Evolutionary conservation across 2,888 invertebrate species (phyloP), one percentile per base, ranked within the genome.

Genomic region (Calliopum simillimum): DNA sequence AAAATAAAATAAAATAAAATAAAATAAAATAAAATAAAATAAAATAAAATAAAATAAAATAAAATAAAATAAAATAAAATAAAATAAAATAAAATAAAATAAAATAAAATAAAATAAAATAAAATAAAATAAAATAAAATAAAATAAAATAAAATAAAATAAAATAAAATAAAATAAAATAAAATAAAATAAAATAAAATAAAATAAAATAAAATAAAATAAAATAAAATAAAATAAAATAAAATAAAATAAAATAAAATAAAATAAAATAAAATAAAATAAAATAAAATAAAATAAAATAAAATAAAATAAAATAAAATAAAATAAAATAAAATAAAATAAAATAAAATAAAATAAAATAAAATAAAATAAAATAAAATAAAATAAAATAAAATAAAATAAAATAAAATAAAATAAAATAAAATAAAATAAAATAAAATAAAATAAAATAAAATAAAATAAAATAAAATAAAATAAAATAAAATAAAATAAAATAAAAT

Each of bases 21-120:
- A 62, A 41, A 71, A 59, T 41, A 33, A 68, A 71, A 70, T 23
- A 63, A 49, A 72, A 55, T 47, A 56, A 53, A 65, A 51, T 11
- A 16, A 33, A 47, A 65, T 13, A 44, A 21, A 47, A 56, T 43
- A 43, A 65, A 41, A 23, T 21, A 62, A 41, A 71, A 59, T 41
- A 33, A 68, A 71, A 70, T 23, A 63, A 49, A 72, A 55, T 47
- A 56, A 53, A 65, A 51, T 11, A 16, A 33, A 47, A 65, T 13
- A 44, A 21, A 47, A 56, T 43, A 43, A 65, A 41, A 23, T 21
- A 62, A 41, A 71, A 59, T 41, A 33, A 68, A 71, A 70, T 23
- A 63, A 49, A 72, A 55, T 47, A 56, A 53, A 65, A 51, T 11
- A 16, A 33, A 47, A 65, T 13, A 44, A 21, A 47, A 56, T 43